A percentile compares a stretch with the other conserved stretches of the same genome.
These are phyloP conservation scores for Pollimyrus isidori DNA, from an alignment of 2,113 vertebrate species.

Conservation along the genomic window DNA sequence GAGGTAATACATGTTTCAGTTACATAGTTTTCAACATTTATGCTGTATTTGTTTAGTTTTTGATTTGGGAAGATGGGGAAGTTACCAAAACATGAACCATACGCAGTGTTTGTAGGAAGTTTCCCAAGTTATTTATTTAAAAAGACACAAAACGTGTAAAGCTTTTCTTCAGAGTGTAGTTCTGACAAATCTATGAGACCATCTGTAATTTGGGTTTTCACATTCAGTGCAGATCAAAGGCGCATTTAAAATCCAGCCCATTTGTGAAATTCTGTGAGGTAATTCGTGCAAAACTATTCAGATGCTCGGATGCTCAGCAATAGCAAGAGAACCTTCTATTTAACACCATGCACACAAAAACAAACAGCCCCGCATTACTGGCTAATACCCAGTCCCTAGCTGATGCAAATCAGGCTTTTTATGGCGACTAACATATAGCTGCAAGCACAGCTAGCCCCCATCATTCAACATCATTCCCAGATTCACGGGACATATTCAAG, in stretches of 20 bases:
- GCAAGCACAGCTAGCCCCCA: not conserved
- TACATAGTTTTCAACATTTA: not conserved
- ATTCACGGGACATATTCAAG: not conserved
- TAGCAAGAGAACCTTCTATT: conserved; percentile 1
- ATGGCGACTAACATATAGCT: not conserved
- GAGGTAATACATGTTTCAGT: not conserved
- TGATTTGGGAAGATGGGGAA: not conserved
- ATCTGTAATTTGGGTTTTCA: not conserved
- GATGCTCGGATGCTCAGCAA: not conserved
- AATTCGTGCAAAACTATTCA: not conserved
- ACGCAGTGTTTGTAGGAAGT: not conserved
- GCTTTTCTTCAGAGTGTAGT: not conserved
- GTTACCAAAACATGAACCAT: not conserved
- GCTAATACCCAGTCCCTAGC: not conserved
- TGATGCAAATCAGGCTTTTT: not conserved
- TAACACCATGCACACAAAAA: not conserved
- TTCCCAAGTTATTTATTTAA: not conserved
- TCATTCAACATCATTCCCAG: not conserved
- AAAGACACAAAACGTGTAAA: not conserved
- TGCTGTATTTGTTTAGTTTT: not conserved
- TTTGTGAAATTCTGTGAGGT: not conserved
- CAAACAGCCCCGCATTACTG: not conserved
- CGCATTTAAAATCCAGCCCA: not conserved
- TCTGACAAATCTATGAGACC: not conserved
- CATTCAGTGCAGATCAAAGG: not conserved